These are phyloP conservation scores for Lasaia peninsularis DNA, from an alignment of 1,140 invertebrate species.

Conservation along the genomic window DNA sequence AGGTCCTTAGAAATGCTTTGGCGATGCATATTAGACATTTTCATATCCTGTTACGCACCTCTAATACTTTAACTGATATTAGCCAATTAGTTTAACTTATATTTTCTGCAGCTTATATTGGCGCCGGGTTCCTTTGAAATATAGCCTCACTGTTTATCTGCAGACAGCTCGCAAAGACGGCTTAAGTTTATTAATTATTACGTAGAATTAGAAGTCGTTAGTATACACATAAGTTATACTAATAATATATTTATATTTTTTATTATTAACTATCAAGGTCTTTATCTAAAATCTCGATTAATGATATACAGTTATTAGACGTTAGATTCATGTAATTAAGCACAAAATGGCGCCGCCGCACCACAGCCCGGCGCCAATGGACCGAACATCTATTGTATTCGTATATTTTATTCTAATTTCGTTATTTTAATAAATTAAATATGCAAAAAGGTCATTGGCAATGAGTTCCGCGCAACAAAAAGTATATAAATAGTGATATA, in stretches of 20 bases:
- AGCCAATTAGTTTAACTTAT: no score
- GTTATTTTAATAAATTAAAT: slow-evolving; percentile 6
- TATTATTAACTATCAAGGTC: not conserved
- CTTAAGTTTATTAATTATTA: no score
- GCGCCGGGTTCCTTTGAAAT: not conserved
- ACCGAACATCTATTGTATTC: slow-evolving; percentile 1
- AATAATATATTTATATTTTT: no score
- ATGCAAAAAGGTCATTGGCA: slow-evolving; percentile 16
- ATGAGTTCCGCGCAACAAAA: not conserved
- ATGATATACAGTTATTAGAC: not conserved
- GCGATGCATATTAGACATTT: no score
- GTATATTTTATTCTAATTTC: slow-evolving; percentile 6
- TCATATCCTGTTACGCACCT: no score
- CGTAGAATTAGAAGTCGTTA: no score
- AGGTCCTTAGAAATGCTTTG: no score
- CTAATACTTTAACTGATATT: no score
- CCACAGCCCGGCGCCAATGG: not conserved
- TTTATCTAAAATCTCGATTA: not conserved
- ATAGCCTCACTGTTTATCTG: no score
- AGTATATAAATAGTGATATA: slow-evolving; percentile 2
- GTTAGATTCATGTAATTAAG: not conserved
- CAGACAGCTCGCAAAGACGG: no score
- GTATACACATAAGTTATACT: no score
- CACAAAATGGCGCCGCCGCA: not conserved
- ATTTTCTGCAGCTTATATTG: not conserved